These are phyloP conservation scores for Drosophila pachea DNA, from an alignment of 1,140 invertebrate genomes.

Conservation along the genomic window DNA sequence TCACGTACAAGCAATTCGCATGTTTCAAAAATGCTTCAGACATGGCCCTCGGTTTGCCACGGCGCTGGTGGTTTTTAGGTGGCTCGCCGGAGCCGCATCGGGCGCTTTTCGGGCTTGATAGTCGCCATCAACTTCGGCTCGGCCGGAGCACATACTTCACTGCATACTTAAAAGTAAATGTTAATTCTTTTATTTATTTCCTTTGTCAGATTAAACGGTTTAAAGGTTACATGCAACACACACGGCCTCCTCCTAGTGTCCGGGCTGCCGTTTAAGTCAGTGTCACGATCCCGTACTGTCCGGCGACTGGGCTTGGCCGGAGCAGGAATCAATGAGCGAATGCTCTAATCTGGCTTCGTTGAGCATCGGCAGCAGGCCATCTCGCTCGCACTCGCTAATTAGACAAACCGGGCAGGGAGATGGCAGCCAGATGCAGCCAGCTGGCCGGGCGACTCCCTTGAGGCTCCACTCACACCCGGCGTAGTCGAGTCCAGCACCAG, in stretches of 20 bases:
- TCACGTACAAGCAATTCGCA: slow-evolving; percentile 78
- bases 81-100: slow-evolving; percentile 13
- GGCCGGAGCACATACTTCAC: slow-evolving; percentile 53
- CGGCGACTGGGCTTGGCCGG: slow-evolving; percentile 3
- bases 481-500: slow-evolving; percentile 37
- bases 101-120: slow-evolving; percentile 54
- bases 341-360: too few species aligned
- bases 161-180: slow-evolving; percentile 75
- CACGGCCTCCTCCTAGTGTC: slow-evolving; percentile 25
- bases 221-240: slow-evolving; percentile 62
- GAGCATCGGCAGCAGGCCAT: not conserved
- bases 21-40: slow-evolving; percentile 77
- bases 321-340: not conserved
- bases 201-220: slow-evolving; percentile 77
- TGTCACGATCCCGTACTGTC: slow-evolving; percentile 35
- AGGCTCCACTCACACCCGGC: slow-evolving; percentile 47
- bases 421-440: slow-evolving; percentile 28
- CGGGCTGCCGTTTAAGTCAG: slow-evolving; percentile 40
- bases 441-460: slow-evolving; percentile 46
- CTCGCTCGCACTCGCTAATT: slow-evolving; percentile 16
- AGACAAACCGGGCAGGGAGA: slow-evolving; percentile 15
- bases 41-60: slow-evolving; percentile 61
- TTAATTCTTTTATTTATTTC: slow-evolving; percentile 78
- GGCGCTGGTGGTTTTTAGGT: slow-evolving; percentile 38
- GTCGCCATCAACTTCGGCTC: slow-evolving; percentile 51